Evolutionary conservation across 1,140 invertebrate genomes (phyloP).

Genomic region (Drosophila albomicans): DNA sequence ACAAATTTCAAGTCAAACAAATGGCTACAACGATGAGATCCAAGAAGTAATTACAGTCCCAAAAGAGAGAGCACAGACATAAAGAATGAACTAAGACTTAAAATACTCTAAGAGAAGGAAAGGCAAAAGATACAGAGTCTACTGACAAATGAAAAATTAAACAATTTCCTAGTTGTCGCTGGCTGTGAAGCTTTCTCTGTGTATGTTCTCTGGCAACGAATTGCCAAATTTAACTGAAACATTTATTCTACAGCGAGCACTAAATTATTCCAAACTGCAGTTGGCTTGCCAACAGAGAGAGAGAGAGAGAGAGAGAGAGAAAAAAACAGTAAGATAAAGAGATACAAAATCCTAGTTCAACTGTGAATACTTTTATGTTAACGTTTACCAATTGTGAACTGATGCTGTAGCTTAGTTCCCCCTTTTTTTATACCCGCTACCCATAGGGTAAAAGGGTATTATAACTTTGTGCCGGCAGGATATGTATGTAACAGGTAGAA

Average conservation of each 20-base stretch:
- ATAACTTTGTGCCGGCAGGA: no score
- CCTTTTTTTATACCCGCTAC: neutral
- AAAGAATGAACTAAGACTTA: slow-evolving; percentile 31
- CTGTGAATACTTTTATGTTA: slow-evolving; percentile 14
- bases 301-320: neutral
- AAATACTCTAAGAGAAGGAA: neutral
- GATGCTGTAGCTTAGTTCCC: slow-evolving; percentile 19
- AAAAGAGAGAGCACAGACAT: slow-evolving; percentile 22
- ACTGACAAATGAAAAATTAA: slow-evolving; percentile 78
- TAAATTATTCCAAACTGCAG: slow-evolving; percentile 68
- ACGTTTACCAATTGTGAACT: slow-evolving; percentile 23
- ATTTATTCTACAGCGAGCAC: slow-evolving; percentile 76
- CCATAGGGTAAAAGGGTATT: no score
- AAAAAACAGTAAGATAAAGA: neutral
- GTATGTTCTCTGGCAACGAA: slow-evolving; percentile 58
- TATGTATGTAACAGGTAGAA: no score
- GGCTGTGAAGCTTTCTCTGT: slow-evolving; percentile 23
- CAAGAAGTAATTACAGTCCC: slow-evolving; percentile 72
- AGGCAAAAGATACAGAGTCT: slow-evolving; percentile 2
- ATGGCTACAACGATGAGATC: slow-evolving; percentile 69
- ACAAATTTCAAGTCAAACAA: slow-evolving; percentile 80
- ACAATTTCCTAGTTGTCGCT: slow-evolving; percentile 65
- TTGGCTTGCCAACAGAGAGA: slow-evolving; percentile 29
- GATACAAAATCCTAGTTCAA: slow-evolving; percentile 28
- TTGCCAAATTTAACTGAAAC: slow-evolving; percentile 81